phyloP scores from a whole-genome alignment of 2,888 invertebrate genomes.

The Macropis europaea region DNA sequence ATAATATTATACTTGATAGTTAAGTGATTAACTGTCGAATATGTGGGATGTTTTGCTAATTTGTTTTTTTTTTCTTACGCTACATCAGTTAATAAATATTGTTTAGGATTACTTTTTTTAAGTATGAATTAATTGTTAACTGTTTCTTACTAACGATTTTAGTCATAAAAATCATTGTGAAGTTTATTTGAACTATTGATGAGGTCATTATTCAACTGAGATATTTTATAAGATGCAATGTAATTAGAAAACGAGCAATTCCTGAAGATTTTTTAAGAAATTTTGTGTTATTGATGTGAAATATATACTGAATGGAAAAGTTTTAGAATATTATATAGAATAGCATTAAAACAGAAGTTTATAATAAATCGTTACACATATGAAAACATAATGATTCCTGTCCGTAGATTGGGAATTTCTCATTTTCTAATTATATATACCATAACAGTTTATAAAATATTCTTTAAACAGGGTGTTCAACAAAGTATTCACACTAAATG shows the following conservation, averaged over 20 bases:
- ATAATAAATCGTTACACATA: conserved; percentile 1
- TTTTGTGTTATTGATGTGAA: neutral
- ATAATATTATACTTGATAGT: neutral
- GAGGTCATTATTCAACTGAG: neutral
- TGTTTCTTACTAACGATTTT: neutral
- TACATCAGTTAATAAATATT: neutral
- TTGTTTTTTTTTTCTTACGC: conserved; percentile 8
- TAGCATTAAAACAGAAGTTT: neutral
- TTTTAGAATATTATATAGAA: neutral
- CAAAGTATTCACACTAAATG: neutral
- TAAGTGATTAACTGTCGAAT: conserved; percentile 1
- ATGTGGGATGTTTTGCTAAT: neutral
- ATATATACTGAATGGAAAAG: neutral
- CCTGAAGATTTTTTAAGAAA: neutral
- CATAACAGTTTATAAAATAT: neutral
- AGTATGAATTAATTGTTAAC: neutral
- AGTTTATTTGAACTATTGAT: conserved; percentile 5
- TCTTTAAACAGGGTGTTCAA: conserved; percentile 2
- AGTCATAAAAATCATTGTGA: neutral
- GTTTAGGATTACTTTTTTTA: neutral
- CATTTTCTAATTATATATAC: conserved; percentile 7
- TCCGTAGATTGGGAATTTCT: neutral
- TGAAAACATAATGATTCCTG: neutral
- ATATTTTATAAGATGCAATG: conserved; percentile 6
- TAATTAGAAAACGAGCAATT: conserved; percentile 9